Percentiles rank a stretch among this genome's conserved stretches.
Conservation (phyloP, 2,797 vertebrate genomes). For the Silurus lanzhouensis region DNA sequence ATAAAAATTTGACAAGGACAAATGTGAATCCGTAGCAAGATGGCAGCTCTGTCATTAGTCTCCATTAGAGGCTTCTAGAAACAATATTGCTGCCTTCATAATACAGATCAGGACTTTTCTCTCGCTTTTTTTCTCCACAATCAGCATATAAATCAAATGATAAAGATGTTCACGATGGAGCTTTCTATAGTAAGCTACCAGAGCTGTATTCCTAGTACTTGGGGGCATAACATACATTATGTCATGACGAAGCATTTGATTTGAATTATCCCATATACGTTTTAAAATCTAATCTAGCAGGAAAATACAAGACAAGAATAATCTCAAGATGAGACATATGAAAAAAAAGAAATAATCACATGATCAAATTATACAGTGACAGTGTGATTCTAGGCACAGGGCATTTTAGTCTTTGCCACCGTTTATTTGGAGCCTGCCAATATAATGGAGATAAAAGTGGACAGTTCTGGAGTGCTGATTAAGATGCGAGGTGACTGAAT, state of each 20-base stretch:
- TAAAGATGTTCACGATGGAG: not conserved
- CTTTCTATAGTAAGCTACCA: not conserved
- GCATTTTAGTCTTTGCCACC: slow-evolving; percentile 50
- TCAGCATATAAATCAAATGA: not conserved
- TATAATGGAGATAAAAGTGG: slow-evolving; percentile 44
- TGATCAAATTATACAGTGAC: too few species aligned
- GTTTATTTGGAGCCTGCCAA: slow-evolving; percentile 42
- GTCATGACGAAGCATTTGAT: not conserved
- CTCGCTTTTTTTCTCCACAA: not conserved
- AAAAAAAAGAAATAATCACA: not conserved
- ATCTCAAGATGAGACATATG: not conserved
- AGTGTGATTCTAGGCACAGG: slow-evolving; percentile 11
- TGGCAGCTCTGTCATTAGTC: not conserved
- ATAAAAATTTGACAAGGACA: not conserved
- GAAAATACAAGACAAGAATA: not conserved
- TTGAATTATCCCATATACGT: not conserved
- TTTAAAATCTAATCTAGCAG: not conserved
- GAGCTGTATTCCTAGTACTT: not conserved
- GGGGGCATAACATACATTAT: not conserved
- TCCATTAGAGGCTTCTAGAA: not conserved
- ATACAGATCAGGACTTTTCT: not conserved
- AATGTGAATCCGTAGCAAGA: not conserved
- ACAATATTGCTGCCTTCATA: not conserved
- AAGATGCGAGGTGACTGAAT: slow-evolving; percentile 60
- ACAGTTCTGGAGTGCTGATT: slow-evolving; percentile 49